Evolutionary conservation across 1,140 invertebrate genomes (phyloP), one percentile per base, ranked within the genome.

Genomic region (Hycleus cichorii): DNA sequence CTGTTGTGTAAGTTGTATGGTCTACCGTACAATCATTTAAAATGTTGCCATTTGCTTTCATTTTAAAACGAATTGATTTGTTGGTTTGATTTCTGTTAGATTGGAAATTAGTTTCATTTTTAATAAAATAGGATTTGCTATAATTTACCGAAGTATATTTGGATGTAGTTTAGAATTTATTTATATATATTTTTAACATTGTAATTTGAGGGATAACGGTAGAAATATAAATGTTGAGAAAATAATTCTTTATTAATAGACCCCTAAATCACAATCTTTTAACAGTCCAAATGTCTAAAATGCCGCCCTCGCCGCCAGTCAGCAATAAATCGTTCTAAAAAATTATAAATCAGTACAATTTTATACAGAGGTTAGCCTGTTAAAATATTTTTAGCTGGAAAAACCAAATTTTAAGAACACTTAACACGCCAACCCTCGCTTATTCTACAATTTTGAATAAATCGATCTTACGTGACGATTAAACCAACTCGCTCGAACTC

Each of bases 301-400:
- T 72, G 12, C 84, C 81, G 10, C 75, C 73, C 70, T 89, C 87
- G 1, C 87, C 87, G 18, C 81, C 80, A 4, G 85, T 88, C 49
- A 87, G 58, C 24, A 89, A 71, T 47, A 73, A 64, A 57, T 79
- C 76, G 58, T 69, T 77, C 82, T 85, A 68, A 59, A 72, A 69
- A 59, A 60, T 18, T 18, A 18, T 18, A 67, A 68, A 61, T 61
- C 3, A 9, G 24, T 18, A 48, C 47, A 48, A 56, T 64, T 56
- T 32, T 63, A 47, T 57, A 64, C 51, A 44, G 55, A 8, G 18
- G 18, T 18, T 18, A 18, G 18, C 18, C 18, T 18, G 18, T 18
- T 18, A 18, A 18, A 18, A 18, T 18, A 18, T 18, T 18, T 18
- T 18, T 18, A 18, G 1, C 1, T 18, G 18, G 18, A 18, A 18